phyloP scores from a whole-genome alignment of 2,797 vertebrate species.

The Ctenopoma multispine region DNA sequence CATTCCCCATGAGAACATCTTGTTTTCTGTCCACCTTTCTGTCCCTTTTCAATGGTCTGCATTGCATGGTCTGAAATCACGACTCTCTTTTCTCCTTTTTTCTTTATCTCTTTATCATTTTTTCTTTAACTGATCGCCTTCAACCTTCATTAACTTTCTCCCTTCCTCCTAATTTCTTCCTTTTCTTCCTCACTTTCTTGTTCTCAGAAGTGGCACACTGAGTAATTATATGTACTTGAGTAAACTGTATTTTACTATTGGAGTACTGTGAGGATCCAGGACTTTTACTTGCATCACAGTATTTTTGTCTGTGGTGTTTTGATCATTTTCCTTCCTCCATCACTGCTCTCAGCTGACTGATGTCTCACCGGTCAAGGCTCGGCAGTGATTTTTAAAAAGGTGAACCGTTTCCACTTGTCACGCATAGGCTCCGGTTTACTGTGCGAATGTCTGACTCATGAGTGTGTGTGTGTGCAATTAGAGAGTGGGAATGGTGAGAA shows the following conservation, averaged over 20 bases:
- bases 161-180: background rate
- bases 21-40: no score
- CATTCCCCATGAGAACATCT: no score
- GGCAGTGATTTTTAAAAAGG: conserved; percentile 47
- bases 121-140: background rate
- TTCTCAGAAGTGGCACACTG: no score
- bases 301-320: background rate
- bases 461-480: conserved; percentile 55
- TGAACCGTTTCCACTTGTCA: conserved; percentile 39
- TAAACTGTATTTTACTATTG: background rate
- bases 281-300: background rate
- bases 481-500: conserved; percentile 48
- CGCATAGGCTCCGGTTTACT: conserved; percentile 9
- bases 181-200: background rate
- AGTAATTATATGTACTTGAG: no score
- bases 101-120: no score
- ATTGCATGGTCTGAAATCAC: no score
- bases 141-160: background rate
- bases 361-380: conserved; percentile 3
- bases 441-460: conserved; percentile 27
- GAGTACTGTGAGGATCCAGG: background rate
- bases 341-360: conserved; percentile 12
- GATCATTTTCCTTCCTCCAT: background rate
- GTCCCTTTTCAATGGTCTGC: no score
- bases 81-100: no score